Percentiles rank a stretch among this genome's conserved stretches.
Evolutionary conservation across 2,888 invertebrate species (phyloP).

Genomic region (Chaitophorus viminalis): DNA sequence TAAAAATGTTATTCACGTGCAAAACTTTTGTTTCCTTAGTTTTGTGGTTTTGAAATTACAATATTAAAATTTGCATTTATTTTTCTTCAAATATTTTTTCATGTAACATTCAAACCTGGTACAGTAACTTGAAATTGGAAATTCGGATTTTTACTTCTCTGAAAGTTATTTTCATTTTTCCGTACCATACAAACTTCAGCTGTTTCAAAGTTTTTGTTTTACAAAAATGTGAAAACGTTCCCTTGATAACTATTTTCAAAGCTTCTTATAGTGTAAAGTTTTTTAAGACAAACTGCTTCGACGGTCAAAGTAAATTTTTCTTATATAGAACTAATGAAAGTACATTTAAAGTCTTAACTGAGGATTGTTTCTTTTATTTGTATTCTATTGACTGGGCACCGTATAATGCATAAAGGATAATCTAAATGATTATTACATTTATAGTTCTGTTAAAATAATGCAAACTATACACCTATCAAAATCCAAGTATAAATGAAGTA

Average conservation of each 20-base stretch:
- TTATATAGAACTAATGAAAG: not conserved
- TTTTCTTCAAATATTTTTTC: not conserved
- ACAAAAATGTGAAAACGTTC: constrained; percentile 39
- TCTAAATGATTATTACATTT: not conserved
- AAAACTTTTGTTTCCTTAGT: constrained; percentile 18
- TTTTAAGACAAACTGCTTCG: constrained; percentile 22
- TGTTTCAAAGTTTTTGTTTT: constrained; percentile 47
- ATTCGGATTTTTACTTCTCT: constrained; percentile 42
- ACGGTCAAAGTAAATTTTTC: constrained; percentile 28
- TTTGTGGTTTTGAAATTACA: constrained; percentile 26
- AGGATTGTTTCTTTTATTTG: not conserved
- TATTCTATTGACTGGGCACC: not conserved
- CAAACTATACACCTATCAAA: not conserved
- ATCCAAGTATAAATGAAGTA: too few species aligned
- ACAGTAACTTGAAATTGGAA: constrained; percentile 23
- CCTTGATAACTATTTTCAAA: constrained; percentile 28
- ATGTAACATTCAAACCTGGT: constrained; percentile 27
- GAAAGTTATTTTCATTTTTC: constrained; percentile 49
- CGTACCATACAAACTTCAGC: constrained; percentile 2
- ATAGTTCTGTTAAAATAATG: not conserved
- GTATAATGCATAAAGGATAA: not conserved
- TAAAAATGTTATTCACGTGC: constrained; percentile 30
- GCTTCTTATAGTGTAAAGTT: constrained; percentile 44
- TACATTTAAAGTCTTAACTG: not conserved
- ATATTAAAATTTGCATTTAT: constrained; percentile 27